Evolutionary conservation across 1,140 invertebrate genomes (phyloP), one percentile per base, ranked within the genome.

Genomic region (Drosophila pseudoobscura): DNA sequence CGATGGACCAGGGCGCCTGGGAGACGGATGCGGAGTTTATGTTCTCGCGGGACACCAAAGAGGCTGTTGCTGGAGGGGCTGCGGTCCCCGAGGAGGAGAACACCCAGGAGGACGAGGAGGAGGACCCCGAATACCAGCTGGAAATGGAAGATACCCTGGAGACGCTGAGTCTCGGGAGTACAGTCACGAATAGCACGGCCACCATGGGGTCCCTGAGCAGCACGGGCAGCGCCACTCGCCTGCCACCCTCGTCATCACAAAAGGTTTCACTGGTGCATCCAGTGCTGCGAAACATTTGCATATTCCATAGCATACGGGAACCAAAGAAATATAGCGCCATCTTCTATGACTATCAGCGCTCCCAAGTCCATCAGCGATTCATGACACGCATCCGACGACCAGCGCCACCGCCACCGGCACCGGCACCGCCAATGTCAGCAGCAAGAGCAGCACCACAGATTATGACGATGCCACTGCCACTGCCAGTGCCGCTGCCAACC

Each of bases 11-110:
- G 9, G 78, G 82, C 44, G 89, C 89, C 41, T 91, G 90, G 90
- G 90, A 91, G 58, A 89, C 90, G 39, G 90, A 91, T 55, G 80
- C 82, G 54, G 90, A 91, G 55, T 91, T 91, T 56, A 89, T 85
- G 75, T 91, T 85, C 45, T 68, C 83, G n/a, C 82, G 74, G 17
- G 64, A 68, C 9, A 51, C 47, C 41, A 49, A 51, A 9, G 54
- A 61, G 39, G 57, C 41, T 26, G 35, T 22, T 3, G 59, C 29
- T 26, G 24, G 24, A 6, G 24, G 24, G 5, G 57, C 41, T 22
- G 35, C 17, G 5, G 59, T 22, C 39, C 7, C 26, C 3, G 57
- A 47, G 26, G 57, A 47, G 26, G 35, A 22, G 7, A 55, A 31
- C 31, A 2, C 20, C 3, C 31, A 60, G 5, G 17, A 11, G 22